phyloP scores from a whole-genome alignment of 1,140 invertebrate genomes.

The Heterodera schachtii region DNA sequence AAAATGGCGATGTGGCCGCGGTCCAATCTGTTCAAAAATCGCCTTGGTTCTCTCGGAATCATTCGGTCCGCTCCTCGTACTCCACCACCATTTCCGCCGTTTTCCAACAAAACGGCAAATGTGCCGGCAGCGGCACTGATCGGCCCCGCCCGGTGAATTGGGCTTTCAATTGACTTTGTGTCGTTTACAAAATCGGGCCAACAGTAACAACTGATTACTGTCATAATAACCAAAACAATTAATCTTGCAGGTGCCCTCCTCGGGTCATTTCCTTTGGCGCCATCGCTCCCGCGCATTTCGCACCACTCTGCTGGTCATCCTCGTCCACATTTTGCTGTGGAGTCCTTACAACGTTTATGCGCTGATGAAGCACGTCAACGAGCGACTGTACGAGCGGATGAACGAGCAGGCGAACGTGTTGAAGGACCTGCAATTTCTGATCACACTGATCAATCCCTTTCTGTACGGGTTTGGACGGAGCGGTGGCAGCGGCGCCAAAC shows the following conservation, averaged over 20 bases:
- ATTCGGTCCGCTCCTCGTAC: neutral
- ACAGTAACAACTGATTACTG: too few species aligned
- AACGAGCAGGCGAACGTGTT: slow-evolving; percentile 58
- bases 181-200: too few species aligned
- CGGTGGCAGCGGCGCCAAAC: neutral
- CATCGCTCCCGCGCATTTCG: slow-evolving; percentile 57
- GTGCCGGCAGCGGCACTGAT: neutral
- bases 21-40: neutral
- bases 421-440: slow-evolving; percentile 63
- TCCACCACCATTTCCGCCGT: neutral
- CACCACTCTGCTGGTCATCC: slow-evolving; percentile 58
- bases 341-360: slow-evolving; percentile 61
- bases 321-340: slow-evolving; percentile 61
- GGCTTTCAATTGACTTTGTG: too few species aligned
- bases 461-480: slow-evolving; percentile 53
- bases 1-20: neutral
- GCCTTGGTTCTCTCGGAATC: neutral
- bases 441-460: slow-evolving; percentile 63
- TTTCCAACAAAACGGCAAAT: neutral
- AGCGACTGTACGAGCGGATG: slow-evolving; percentile 42
- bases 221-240: neutral
- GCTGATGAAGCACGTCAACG: slow-evolving; percentile 56
- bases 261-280: slow-evolving; percentile 52
- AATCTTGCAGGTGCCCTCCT: neutral
- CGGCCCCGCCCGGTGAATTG: neutral